These are phyloP conservation scores for Syngnathus typhle DNA, from an alignment of 2,113 vertebrate species.

Conservation along the genomic window DNA sequence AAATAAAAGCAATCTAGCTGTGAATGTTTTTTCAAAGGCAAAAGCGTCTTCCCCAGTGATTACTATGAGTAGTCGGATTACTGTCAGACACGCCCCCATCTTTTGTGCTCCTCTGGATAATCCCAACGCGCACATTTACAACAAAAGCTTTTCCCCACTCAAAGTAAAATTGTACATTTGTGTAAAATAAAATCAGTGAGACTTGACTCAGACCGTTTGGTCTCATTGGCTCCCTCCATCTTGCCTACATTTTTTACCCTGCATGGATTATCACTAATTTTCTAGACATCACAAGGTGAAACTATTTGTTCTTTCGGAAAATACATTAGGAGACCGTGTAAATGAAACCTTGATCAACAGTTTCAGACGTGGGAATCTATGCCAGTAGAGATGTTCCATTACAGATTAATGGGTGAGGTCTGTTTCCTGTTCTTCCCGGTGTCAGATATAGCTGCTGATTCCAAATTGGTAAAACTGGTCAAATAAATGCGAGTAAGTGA, in stretches of 20 bases:
- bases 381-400: conserved; percentile 39
- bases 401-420: conserved; percentile 47
- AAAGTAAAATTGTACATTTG: not conserved
- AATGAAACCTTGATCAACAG: conserved; percentile 47
- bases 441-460: conserved; percentile 18
- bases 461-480: not conserved
- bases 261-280: conserved; percentile 21
- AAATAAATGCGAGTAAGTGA: not conserved
- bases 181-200: conserved; percentile 23
- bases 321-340: conserved; percentile 49
- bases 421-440: conserved; percentile 25
- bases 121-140: not conserved
- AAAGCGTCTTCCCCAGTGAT: conserved; percentile 36
- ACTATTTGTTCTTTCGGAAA: conserved; percentile 35
- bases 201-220: conserved; percentile 65
- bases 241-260: conserved; percentile 1
- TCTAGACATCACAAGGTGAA: not conserved
- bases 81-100: conserved; percentile 46
- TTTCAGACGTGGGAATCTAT: conserved; percentile 44
- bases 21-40: conserved; percentile 16
- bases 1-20: conserved; percentile 16
- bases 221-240: conserved; percentile 9
- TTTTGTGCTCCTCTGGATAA: conserved; percentile 19
- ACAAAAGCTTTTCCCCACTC: not conserved
- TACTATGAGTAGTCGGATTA: conserved; percentile 61